phyloP scores from a whole-genome alignment of 1,140 invertebrate genomes.

The Drosophila navojoa region DNA sequence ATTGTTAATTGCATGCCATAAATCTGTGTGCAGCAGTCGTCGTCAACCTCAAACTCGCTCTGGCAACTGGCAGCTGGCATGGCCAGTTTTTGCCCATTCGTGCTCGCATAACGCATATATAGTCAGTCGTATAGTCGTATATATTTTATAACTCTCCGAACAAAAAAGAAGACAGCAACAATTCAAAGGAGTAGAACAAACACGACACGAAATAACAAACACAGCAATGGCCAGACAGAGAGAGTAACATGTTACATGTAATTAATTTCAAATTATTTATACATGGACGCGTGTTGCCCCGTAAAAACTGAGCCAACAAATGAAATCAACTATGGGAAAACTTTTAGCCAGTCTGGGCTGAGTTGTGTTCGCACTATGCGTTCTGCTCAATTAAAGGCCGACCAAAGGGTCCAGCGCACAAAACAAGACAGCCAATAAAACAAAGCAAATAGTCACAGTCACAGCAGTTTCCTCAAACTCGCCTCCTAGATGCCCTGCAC shows the following conservation, averaged over 20 bases:
- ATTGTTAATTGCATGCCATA: slow-evolving; percentile 78
- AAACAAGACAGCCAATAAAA: slow-evolving; percentile 27
- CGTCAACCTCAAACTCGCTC: slow-evolving; percentile 56
- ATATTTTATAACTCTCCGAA: slow-evolving; percentile 59
- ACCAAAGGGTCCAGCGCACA: slow-evolving; percentile 2
- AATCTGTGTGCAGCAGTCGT: slow-evolving; percentile 69
- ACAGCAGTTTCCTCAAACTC: background rate
- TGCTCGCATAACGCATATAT: slow-evolving; percentile 28
- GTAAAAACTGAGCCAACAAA: slow-evolving; percentile 45
- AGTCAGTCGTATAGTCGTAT: slow-evolving; percentile 25
- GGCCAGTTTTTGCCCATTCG: slow-evolving; percentile 22
- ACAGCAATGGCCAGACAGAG: slow-evolving; percentile 53
- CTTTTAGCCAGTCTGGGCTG: slow-evolving; percentile 46
- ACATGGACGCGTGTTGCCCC: slow-evolving; percentile 67
- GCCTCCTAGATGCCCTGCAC: background rate
- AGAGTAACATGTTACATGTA: slow-evolving; percentile 76
- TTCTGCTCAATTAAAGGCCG: slow-evolving; percentile 56
- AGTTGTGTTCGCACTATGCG: slow-evolving; percentile 48
- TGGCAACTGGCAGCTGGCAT: slow-evolving; percentile 5
- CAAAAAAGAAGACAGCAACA: slow-evolving; percentile 30
- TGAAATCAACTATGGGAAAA: slow-evolving; percentile 29
- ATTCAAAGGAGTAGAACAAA: slow-evolving; percentile 18
- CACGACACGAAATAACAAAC: slow-evolving; percentile 36
- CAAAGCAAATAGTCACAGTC: slow-evolving; percentile 28
- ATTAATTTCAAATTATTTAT: slow-evolving; percentile 83